These are phyloP conservation scores for Melanchra persicariae DNA, from an alignment of 2,888 invertebrate genomes.

Conservation along the genomic window DNA sequence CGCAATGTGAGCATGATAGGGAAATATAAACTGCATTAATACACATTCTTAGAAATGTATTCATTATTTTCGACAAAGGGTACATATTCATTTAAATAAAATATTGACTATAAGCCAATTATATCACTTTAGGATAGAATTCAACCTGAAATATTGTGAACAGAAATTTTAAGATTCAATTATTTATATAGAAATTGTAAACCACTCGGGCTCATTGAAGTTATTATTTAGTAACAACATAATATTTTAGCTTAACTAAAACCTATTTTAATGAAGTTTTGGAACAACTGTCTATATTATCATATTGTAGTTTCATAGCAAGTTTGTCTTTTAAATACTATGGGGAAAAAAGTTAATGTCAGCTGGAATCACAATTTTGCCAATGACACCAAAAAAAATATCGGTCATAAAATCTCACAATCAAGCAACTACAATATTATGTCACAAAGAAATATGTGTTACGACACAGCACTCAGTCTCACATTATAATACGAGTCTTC, in stretches of 20 bases:
- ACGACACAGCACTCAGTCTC: slow-evolving; percentile 69
- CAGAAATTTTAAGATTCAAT: slow-evolving; percentile 54
- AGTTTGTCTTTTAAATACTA: slow-evolving; percentile 45
- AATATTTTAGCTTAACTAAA: slow-evolving; percentile 68
- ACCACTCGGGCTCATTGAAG: slow-evolving; percentile 31
- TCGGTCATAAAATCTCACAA: slow-evolving; percentile 36
- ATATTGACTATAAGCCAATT: slow-evolving; percentile 65
- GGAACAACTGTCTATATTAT: slow-evolving; percentile 65
- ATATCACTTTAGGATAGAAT: slow-evolving; percentile 64
- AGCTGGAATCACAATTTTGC: slow-evolving; percentile 30
- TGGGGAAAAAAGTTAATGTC: slow-evolving; percentile 29
- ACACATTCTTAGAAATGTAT: slow-evolving; percentile 84
- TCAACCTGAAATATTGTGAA: slow-evolving; percentile 49
- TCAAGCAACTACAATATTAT: slow-evolving; percentile 30
- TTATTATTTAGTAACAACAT: slow-evolving; percentile 62
- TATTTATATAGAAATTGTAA: slow-evolving; percentile 28
- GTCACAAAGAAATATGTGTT: slow-evolving; percentile 38
- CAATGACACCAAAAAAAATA: slow-evolving; percentile 22
- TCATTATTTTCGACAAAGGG: slow-evolving; percentile 80
- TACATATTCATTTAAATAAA: slow-evolving; percentile 77
- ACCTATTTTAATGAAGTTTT: slow-evolving; percentile 63
- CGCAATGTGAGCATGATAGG: background rate
- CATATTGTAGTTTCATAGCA: slow-evolving; percentile 74
- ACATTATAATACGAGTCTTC: slow-evolving; percentile 65
- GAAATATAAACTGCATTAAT: slow-evolving; percentile 49